Conservation (phyloP, 2,888 invertebrate species). For the Caenorhabditis sp. region DNA sequence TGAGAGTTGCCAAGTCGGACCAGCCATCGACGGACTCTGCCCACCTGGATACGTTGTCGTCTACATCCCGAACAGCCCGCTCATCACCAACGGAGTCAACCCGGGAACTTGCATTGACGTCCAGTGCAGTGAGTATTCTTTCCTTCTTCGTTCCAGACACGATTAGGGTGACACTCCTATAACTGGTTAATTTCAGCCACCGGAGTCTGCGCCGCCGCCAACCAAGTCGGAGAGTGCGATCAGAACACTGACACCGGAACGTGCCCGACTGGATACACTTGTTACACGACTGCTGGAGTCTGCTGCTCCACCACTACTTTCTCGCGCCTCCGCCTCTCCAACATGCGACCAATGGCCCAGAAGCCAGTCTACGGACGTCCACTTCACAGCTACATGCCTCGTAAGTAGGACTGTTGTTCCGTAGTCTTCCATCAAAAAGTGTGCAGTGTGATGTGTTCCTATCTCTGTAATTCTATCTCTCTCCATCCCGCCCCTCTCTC, state of each 20-base stretch:
- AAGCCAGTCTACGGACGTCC: constrained; percentile 61
- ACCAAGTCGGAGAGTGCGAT: constrained; percentile 68
- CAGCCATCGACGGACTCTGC: constrained; percentile 69
- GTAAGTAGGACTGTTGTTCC: constrained; percentile 42
- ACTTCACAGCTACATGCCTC: constrained; percentile 67
- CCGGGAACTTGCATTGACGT: constrained; percentile 66
- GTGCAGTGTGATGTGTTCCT: constrained; percentile 5
- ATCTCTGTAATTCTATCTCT: not conserved
- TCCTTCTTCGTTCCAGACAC: not conserved
- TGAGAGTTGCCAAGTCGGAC: constrained; percentile 59
- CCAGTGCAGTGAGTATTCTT: constrained; percentile 59
- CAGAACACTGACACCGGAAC: constrained; percentile 55
- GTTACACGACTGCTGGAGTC: constrained; percentile 59
- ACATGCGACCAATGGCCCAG: constrained; percentile 30
- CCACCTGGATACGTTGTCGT: constrained; percentile 66
- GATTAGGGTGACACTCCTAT: no score
- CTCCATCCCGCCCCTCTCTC: constrained; percentile 1
- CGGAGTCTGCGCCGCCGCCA: constrained; percentile 61
- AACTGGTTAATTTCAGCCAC: constrained; percentile 63
- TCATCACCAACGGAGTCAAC: constrained; percentile 52
- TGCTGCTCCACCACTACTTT: constrained; percentile 61
- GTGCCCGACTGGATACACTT: constrained; percentile 70
- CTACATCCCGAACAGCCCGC: constrained; percentile 57
- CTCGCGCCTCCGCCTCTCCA: constrained; percentile 51
- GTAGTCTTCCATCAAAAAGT: not conserved